These are phyloP conservation scores for Phymanthus crucifer DNA, from an alignment of 92 coral and sea anemone genomes.

Conservation along the genomic window DNA sequence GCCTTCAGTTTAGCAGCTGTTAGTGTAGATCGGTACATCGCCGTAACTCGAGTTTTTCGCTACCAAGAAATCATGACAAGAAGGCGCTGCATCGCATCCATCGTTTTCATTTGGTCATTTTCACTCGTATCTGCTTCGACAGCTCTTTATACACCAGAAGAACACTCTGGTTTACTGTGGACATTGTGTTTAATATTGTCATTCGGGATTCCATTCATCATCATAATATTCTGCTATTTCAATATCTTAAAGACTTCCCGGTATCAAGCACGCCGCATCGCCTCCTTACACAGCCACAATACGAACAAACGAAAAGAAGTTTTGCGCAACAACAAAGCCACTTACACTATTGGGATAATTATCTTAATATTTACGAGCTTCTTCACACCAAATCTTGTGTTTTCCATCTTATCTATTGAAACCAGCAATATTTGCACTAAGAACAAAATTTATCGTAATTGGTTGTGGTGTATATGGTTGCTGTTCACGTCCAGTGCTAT, in stretches of 20 bases:
- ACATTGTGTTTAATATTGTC: slow-evolving; percentile 21
- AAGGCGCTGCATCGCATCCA: slow-evolving; percentile 18
- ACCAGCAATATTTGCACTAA: slow-evolving; percentile 2
- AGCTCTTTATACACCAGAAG: slow-evolving; percentile 15
- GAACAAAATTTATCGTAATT: slow-evolving; percentile 20
- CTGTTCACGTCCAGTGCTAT: slow-evolving; percentile 18
- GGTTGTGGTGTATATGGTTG: slow-evolving; percentile 34
- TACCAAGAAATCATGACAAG: slow-evolving; percentile 31
- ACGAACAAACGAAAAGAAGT: slow-evolving; percentile 13
- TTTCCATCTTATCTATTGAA: slow-evolving; percentile 12
- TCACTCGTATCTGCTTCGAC: slow-evolving; percentile 36
- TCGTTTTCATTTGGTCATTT: slow-evolving; percentile 29
- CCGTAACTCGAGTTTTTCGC: slow-evolving; percentile 44
- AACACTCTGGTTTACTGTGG: slow-evolving; percentile 24
- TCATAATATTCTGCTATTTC: slow-evolving; percentile 45
- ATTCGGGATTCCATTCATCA: slow-evolving; percentile 37
- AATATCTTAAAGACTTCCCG: slow-evolving; percentile 32
- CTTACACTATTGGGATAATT: slow-evolving; percentile 25
- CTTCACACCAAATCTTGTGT: slow-evolving; percentile 29
- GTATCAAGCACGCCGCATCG: slow-evolving; percentile 29
- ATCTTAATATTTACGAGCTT: slow-evolving; percentile 20
- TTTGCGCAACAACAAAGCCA: slow-evolving; percentile 25
- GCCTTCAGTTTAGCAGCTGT: slow-evolving; percentile 55
- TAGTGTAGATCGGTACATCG: slow-evolving; percentile 51
- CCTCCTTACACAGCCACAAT: background rate